phyloP scores from a whole-genome alignment of 2,888 invertebrate species.

The Baccha elongata region DNA sequence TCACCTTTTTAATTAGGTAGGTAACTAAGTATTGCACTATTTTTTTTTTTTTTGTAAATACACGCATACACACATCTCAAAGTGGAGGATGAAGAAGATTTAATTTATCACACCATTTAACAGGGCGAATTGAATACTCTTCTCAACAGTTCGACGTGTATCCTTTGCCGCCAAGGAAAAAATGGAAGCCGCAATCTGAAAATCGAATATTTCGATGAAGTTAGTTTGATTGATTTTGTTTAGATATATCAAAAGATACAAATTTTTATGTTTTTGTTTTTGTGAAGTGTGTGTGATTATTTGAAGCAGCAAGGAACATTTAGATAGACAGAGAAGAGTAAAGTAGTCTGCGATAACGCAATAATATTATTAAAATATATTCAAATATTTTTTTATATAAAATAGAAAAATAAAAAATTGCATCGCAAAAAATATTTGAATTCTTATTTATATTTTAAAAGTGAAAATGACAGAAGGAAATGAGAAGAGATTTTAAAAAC shows the following conservation, averaged over 20 bases:
- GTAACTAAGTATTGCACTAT: constrained; percentile 55
- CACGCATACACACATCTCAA: constrained; percentile 57
- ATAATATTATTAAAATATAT: constrained; percentile 9
- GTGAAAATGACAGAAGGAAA: constrained; percentile 13
- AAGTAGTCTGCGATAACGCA: constrained; percentile 52
- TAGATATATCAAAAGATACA: constrained; percentile 47
- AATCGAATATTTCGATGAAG: constrained; percentile 74
- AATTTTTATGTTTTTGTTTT: constrained; percentile 15
- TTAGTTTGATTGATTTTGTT: constrained; percentile 47
- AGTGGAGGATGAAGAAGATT: constrained; percentile 2
- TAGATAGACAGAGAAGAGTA: constrained; percentile 45
- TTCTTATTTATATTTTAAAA: not conserved
- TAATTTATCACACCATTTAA: constrained; percentile 18
- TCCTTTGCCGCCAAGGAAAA: constrained; percentile 59
- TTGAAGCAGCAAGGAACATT: constrained; percentile 67
- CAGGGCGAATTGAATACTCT: constrained; percentile 59
- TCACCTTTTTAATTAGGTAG: constrained; percentile 15
- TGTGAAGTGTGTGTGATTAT: constrained; percentile 70
- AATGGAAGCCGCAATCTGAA: constrained; percentile 65
- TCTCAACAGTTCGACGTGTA: constrained; percentile 57
- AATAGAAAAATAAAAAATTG: constrained; percentile 29
- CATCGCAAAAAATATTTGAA: constrained; percentile 18
- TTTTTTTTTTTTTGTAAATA: constrained; percentile 55
- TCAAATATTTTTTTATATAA: constrained; percentile 7
- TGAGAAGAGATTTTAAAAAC: constrained; percentile 11